These are phyloP conservation scores for Stramonita haemastoma DNA, from an alignment of 2,888 invertebrate genomes.

Conservation along the genomic window DNA sequence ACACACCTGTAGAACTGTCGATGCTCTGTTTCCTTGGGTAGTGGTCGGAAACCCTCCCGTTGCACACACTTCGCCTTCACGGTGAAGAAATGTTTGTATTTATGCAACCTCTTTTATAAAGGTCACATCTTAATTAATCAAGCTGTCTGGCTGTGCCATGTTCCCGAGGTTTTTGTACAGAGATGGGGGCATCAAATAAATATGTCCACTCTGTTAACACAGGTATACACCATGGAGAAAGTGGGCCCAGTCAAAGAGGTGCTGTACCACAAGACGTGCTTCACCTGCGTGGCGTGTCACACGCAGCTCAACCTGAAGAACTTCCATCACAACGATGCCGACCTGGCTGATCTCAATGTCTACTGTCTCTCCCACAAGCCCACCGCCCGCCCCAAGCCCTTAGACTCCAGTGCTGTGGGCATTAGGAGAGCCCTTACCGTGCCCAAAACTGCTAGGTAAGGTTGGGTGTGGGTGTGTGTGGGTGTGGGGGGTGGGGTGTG, in stretches of 20 bases:
- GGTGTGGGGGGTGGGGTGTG: too few species aligned
- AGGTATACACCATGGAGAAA: slow-evolving; percentile 67
- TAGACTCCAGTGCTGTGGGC: slow-evolving; percentile 59
- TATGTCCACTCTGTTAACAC: too few species aligned
- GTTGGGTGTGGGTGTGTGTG: slow-evolving; percentile 17
- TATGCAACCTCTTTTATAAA: too few species aligned
- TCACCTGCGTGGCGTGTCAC: slow-evolving; percentile 61
- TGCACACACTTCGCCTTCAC: too few species aligned
- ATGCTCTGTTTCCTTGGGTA: too few species aligned
- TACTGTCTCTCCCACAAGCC: slow-evolving; percentile 66
- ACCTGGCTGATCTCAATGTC: slow-evolving; percentile 60
- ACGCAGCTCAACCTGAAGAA: slow-evolving; percentile 62
- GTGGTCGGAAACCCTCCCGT: too few species aligned
- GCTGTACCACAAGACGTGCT: slow-evolving; percentile 67
- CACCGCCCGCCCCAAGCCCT: slow-evolving; percentile 52
- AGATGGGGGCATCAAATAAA: too few species aligned
- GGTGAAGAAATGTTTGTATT: too few species aligned
- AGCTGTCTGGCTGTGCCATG: too few species aligned
- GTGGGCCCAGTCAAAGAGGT: slow-evolving; percentile 63
- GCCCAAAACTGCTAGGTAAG: slow-evolving; percentile 53
- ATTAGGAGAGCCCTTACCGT: slow-evolving; percentile 62
- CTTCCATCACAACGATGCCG: slow-evolving; percentile 63
- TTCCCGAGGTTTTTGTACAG: too few species aligned
- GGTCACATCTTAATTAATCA: too few species aligned
- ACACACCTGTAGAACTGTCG: too few species aligned